Base-by-base conservation (phyloP, 2,797 vertebrate genomes). In the Hoplostethus mediterraneus region DNA sequence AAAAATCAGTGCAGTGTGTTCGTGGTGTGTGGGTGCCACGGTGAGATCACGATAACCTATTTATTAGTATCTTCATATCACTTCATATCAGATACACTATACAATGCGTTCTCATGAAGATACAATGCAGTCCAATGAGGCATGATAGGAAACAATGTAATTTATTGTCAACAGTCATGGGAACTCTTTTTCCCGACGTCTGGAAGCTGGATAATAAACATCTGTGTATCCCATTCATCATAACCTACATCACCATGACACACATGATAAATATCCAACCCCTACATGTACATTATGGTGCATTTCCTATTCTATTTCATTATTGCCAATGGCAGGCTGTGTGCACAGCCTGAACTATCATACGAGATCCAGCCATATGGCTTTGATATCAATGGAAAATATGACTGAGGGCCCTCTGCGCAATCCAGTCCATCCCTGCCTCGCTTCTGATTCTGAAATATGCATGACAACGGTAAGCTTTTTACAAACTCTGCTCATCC, bases 351-450 rank as follows among this genome's bases (percentile, higher is more conserved):
- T 87, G 85, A 90, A 77, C 81, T 89, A 88, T 90, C 91, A 92
- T 79, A 82, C 89, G 84, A 92, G 85, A 92, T 87, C 81, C 85
- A 87, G 84, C 89, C 94, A 95, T 93, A 93, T 95, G 93, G 94
- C 91, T 94, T 94, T 92, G 89, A 94, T 94, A 95, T 94, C 82
- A 91, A 83, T 92, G 93, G 93, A 95, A 95, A 95, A 94, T 94
- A 92, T 95, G 93, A 94, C 91, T 92, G 82, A 85, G 77, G 73
- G 87, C 91, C 82, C 77, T 78, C 78, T 82, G 86, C 72, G 12
- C 84, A 87, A 38, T 78, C 66, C 77, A 84, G 76, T 89, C 80
- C 82, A 85, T 84, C 78, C 68, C 81, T 80, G 83, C 69, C 66
- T 88, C 73, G 38, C 73, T 81, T 73, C 77, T 83, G 67, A 63